phyloP scores from a whole-genome alignment of 2,797 vertebrate species.

The Malacoctenus gilli region DNA sequence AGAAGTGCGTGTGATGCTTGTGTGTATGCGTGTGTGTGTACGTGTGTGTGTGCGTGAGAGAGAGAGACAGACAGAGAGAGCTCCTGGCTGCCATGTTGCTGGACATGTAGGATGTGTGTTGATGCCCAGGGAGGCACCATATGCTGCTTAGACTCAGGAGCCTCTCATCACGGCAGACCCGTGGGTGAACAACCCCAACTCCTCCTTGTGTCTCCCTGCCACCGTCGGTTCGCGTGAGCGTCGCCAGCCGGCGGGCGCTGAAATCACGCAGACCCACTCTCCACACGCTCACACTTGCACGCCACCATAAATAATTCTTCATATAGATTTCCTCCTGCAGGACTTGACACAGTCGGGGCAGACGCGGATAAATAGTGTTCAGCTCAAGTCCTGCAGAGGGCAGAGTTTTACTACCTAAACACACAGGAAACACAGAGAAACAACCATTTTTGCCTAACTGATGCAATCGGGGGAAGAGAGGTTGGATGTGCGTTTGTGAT shows the following conservation, averaged over 20 bases:
- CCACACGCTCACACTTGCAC: conserved; percentile 38
- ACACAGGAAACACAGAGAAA: conserved; percentile 34
- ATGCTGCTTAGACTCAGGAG: conserved; percentile 74
- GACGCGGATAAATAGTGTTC: conserved; percentile 52
- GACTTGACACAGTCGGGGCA: conserved; percentile 11
- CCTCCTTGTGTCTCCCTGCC: conserved; percentile 60
- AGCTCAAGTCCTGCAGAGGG: conserved; percentile 81
- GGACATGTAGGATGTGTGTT: conserved; percentile 70
- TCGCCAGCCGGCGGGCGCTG: conserved; percentile 45
- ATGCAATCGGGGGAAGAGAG: conserved; percentile 18
- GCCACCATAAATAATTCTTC: conserved; percentile 36
- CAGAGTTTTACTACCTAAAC: conserved; percentile 81
- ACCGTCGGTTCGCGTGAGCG: conserved; percentile 25
- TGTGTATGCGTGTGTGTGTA: conserved; percentile 11
- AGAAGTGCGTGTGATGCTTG: conserved; percentile 20
- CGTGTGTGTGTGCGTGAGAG: conserved; percentile 6
- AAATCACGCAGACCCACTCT: conserved; percentile 47
- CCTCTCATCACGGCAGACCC: conserved; percentile 57
- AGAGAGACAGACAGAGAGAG: conserved; percentile 32
- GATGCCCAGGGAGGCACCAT: conserved; percentile 78
- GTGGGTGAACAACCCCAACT: conserved; percentile 47
- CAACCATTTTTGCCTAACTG: conserved; percentile 62
- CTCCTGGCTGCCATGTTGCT: conserved; percentile 63
- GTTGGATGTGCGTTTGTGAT: conserved; percentile 19
- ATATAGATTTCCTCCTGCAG: conserved; percentile 34